Evolutionary conservation across 2,797 vertebrate genomes (phyloP), one percentile per base, ranked within the genome.

Genomic region (Aythya fuligula): DNA sequence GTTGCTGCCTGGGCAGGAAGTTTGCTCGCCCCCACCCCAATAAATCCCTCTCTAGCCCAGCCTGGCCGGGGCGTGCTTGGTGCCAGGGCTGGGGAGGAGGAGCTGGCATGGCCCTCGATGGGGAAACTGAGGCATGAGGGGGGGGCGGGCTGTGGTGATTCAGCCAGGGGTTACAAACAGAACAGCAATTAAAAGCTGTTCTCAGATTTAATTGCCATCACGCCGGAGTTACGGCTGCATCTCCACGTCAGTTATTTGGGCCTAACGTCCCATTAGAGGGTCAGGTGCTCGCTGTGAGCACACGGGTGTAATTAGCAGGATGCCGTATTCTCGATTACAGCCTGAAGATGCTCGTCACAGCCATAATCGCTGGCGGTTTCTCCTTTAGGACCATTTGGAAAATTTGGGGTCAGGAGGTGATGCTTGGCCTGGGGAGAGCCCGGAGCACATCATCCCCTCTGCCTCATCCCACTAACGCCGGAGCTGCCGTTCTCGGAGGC

Each of bases 161-260:
- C 90, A 92, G 82, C 24, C 7, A 2, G 30, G 25, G 24, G 36
- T 81, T 54, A 28, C 45, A 20, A 78, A 60, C 58, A 28, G 76
- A 73, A 57, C 14, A 2, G 78, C 89, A 87, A 92, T 94, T 94
- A 95, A 73, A 27, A 3, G 21, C 66, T 54, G 36, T 49, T 30
- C 90, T 24, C 81, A 53, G 84, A 54, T 58, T 54, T 96, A 94
- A 94, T 94, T 94, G 90, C 92, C 80, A 49, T 45, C 6, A 8
- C 13, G 49, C 88, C 7, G 14, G 71, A 51, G 77, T 76, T 85
- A 86, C 45, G 34, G 80, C 74, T 12, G 1, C 65, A 56, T 70
- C 80, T 72, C 71, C 78, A 71, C 53, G 24, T 76, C 94, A 92
- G 81, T 94, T 95, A 93, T 95, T 92, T 90, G 95, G 93, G 93